Base-by-base conservation (phyloP, 2,888 invertebrate species). In the Lasioglossum marginatum region DNA sequence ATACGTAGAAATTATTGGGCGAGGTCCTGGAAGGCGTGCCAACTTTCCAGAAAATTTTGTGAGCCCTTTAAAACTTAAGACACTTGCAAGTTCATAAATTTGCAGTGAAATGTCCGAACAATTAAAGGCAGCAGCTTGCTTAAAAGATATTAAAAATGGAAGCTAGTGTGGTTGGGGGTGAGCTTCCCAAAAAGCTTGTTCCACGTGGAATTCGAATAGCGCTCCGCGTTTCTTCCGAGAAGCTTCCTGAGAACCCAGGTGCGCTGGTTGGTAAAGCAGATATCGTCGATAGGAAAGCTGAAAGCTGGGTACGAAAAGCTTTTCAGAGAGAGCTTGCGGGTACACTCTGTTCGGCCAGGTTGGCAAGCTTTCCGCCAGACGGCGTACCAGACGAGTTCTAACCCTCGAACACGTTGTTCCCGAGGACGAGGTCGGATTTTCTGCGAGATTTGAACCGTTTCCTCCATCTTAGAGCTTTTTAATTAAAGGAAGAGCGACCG, bases 211-310 rank as follows among this genome's bases (percentile, higher is more conserved):
- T 48, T 48, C 37, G n/a, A 76, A 76, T 27, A 27, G 74, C 74
- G 74, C 73, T 27, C 48, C 27, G 31, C 57, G 66, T 63, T 14
- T 37, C 71, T 76, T 48, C 31, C 5, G 5, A 1, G 63, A 80
- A 80, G 1, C 68, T 76, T n/a, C 48, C 72, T 1, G 60, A 43
- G 19, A 45, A 23, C 3, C 6, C 6, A 10, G 8, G 8, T 10
- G 3, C n/a, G 27, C 19, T 68, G 12, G 86, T 57, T 72, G 87
- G 80, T 86, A 87, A 85, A 48, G 48, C n/a, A 87, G 87, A n/a
- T 19, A 63, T 1, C 83, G 34, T 14, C 31, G 75, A 37, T 60
- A 60, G 45, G 75, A 79, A 71, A 82, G 86, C 71, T 77, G 45
- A 52, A 52, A 27, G 48, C 12, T 16, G 0, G 16, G 31, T 34